Conservation (phyloP, 2,888 invertebrate genomes). For the Sarcophaga rosellei region DNA sequence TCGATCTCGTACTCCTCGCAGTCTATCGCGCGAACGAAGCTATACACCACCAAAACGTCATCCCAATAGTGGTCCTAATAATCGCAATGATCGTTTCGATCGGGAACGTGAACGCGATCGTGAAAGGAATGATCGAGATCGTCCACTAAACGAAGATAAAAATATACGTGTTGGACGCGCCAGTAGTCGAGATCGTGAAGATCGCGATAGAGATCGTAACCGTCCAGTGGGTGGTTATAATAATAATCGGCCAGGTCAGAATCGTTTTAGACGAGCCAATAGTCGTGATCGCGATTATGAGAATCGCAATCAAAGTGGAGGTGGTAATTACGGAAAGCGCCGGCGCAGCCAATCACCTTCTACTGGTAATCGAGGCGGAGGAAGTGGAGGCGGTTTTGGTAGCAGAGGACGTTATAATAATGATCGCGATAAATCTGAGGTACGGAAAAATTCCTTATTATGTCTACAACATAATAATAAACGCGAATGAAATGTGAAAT, state of each 20-base stretch:
- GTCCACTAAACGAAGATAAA: constrained; percentile 72
- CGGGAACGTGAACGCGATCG: constrained; percentile 73
- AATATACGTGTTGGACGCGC: constrained; percentile 67
- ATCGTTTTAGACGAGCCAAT: constrained; percentile 75
- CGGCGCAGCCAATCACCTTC: constrained; percentile 78
- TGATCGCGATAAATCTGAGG: constrained; percentile 77
- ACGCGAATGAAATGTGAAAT: not conserved
- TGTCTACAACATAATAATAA: not conserved
- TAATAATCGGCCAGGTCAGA: constrained; percentile 69
- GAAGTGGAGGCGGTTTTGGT: constrained; percentile 49
- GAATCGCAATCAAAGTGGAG: constrained; percentile 71
- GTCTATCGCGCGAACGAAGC: constrained; percentile 80
- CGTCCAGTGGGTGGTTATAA: constrained; percentile 67
- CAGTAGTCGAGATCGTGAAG: constrained; percentile 74
- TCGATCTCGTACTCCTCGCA: constrained; percentile 70
- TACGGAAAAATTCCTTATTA: constrained; percentile 68
- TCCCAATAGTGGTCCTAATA: constrained; percentile 65
- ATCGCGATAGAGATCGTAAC: constrained; percentile 74
- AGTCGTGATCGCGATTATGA: constrained; percentile 77
- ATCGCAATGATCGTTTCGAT: constrained; percentile 69
- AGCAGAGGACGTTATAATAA: constrained; percentile 73
- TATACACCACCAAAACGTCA: constrained; percentile 78
- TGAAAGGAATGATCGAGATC: constrained; percentile 73
- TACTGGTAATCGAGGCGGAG: constrained; percentile 51
- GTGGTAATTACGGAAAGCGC: constrained; percentile 74